Base-by-base conservation (phyloP, 2,113 vertebrate species). In the Chauna torquata region DNA sequence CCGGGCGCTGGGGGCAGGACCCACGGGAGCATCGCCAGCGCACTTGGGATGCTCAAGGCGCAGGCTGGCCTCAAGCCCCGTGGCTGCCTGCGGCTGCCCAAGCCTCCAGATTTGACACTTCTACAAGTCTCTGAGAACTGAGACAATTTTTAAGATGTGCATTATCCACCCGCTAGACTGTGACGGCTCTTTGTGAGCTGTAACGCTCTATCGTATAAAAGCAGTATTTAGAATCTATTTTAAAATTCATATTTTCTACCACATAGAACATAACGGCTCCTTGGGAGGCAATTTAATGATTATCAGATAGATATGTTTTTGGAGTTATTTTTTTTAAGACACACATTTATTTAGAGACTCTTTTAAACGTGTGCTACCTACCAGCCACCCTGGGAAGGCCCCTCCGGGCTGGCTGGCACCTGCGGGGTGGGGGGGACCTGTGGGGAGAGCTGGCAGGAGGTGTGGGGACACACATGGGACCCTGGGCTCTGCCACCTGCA, bases 201-300 rank as follows among this genome's bases (percentile, higher is more conserved):
- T 36, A 75, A 65, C 27, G 8, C 79, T 44, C 32, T 4, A 1
- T 4, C 40, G 27, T 74, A 61, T 62, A 65, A 87, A 69, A 94
- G 92, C 90, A 32, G 70, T 59, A 66, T 83, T 96, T 96, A 96
- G 97, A 92, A 91, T 76, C 92, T 79, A 44, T 84, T 75, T 94
- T 89, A 79, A 82, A 95, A 96, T 96, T 96, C 94, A 45, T 59
- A 66, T 94, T 97, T 97, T 93, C 96, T 93, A 90, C 68, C 94
- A 92, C 91, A 86, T 3, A 36, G 94, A 96, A 96, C 91, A 79
- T 90, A 96, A 96, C 8, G 0, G 90, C 94, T 97, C 95, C 96
- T 96, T 28, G 90, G 96, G 97, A 97, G 55, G 91, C 81, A 40
- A n/a, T 93, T 92, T 72, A 38, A 50, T 59, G 57, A 6, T n/a